Base-by-base conservation (phyloP, 2,888 invertebrate genomes). In the Tetramorium bicarinatum region DNA sequence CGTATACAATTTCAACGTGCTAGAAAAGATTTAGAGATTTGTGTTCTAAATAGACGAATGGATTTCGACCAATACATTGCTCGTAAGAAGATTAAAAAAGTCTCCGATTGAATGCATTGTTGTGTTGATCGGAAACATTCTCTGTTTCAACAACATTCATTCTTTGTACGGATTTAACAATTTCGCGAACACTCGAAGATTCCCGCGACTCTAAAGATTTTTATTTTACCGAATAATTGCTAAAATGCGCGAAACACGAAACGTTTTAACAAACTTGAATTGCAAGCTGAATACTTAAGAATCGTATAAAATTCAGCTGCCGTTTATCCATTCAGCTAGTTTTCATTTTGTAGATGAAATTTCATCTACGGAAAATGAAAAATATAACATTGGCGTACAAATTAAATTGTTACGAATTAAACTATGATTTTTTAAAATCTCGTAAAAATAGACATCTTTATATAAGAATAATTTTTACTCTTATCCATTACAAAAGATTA, bases 31-130 rank as follows among this genome's bases (percentile, higher is more conserved):
- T 69, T 41, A 56, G 21, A 52, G 61, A 79, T 71, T 80, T 38
- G 56, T 47, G 41, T 13, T 82, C 34, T 67, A 47, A 59, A 47
- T 77, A 64, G 66, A 66, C 34, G 66, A 64, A 66, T 56, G 59
- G 25, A 49, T 82, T 82, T 7, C 29, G 3, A 47, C 54, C 77
- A 77, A 77, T 61, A 76, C 59, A 59, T 75, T 56, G 54, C 34
- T 29, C 25, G 38, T 64, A 76, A 76, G 77, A 82, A 82, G 77
- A 82, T 77, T 82, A 49, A 66, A 76, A 82, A 80, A 61, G 47
- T 59, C 59, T 71, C 47, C 11, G 29, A 77, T 44, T 52, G 56
- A 11, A 67, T 15, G 29, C 56, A 61, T 72, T 49, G 79, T 79
- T 72, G 79, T 59, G 47, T n/a, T 25, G 25, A 38, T 47, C n/a